Conservation (phyloP, 2,113 vertebrate species). For the Peromyscus leucopus region DNA sequence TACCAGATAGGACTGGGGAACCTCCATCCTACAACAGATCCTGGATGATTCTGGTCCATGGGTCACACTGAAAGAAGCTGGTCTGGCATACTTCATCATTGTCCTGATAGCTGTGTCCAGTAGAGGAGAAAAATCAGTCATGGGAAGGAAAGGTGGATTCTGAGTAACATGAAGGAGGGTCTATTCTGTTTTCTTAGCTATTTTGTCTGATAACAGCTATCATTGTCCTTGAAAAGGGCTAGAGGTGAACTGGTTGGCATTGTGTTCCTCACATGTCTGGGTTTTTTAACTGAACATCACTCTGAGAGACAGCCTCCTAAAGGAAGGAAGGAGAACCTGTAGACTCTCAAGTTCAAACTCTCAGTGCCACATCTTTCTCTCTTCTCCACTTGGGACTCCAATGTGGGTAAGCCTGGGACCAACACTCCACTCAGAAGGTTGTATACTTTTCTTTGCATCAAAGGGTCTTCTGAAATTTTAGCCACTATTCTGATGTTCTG, state of each 20-base stretch:
- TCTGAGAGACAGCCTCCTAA: not conserved
- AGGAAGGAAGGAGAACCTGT: too few relatives aligned
- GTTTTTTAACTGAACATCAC: not conserved
- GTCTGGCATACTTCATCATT: too few relatives aligned
- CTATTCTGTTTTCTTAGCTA: not conserved
- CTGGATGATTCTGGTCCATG: not conserved
- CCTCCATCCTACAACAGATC: not conserved
- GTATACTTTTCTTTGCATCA: not conserved
- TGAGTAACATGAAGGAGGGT: accelerated
- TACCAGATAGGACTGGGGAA: not conserved
- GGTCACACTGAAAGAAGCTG: not conserved
- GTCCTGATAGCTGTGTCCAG: accelerated
- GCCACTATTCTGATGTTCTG: not conserved
- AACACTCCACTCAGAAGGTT: accelerated
- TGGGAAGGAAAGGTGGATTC: accelerated
- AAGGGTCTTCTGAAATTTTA: not conserved
- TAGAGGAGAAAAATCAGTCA: not conserved
- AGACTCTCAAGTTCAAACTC: not conserved
- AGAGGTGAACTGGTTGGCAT: not conserved
- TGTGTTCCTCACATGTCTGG: not conserved
- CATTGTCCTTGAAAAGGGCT: not conserved
- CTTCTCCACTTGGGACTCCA: accelerated
- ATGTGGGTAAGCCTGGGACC: accelerated
- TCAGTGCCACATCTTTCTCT: accelerated
- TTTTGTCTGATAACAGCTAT: not conserved